Evolutionary conservation across 2,888 invertebrate genomes (phyloP).

Genomic region (Ischnura elegans): DNA sequence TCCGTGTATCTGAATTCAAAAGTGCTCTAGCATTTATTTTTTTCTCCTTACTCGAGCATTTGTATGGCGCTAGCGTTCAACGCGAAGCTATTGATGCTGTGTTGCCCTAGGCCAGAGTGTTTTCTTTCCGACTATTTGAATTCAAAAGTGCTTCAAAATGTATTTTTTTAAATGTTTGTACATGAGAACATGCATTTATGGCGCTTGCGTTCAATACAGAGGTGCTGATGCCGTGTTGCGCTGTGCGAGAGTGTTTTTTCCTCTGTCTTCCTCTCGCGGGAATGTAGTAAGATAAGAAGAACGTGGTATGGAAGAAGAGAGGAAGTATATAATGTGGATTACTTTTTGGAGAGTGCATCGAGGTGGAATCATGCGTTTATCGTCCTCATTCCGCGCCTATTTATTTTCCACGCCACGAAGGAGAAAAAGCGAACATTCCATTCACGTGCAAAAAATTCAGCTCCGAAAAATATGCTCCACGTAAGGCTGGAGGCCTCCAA

Average conservation of each 20-base stretch:
- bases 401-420: neutral
- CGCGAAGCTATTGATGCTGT: no score
- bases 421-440: neutral
- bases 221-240: neutral
- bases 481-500: no score
- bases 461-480: conserved; percentile 26
- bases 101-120: no score
- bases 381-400: conserved; percentile 18
- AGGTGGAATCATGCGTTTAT: conserved; percentile 7
- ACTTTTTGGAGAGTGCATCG: neutral
- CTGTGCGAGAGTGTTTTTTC: neutral
- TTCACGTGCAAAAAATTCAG: conserved; percentile 31
- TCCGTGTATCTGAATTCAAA: no score
- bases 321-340: neutral
- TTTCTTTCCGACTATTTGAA: no score
- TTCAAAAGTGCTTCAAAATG: no score
- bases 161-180: no score
- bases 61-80: no score
- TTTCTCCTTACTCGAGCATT: no score
- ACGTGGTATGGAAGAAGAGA: neutral
- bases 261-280: neutral
- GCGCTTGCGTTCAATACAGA: no score
- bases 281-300: neutral
- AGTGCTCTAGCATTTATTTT: no score
- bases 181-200: no score